Evolutionary conservation across 1,140 invertebrate genomes (phyloP), one percentile per base, ranked within the genome.

Genomic region (Drosophila miranda): DNA sequence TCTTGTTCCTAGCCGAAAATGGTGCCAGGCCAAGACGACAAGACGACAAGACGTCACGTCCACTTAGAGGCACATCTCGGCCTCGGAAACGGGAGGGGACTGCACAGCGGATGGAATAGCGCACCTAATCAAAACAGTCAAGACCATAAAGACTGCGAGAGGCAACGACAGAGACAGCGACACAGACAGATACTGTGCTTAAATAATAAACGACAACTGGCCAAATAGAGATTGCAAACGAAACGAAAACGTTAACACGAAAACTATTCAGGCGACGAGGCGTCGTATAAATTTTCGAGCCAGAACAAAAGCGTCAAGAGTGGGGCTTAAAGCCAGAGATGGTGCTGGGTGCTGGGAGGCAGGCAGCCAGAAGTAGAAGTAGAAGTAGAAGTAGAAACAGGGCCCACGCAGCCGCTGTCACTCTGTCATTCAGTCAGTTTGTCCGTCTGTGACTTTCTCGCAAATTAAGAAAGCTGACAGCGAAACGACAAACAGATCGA

Each of bases 171-270:
- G n/a, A n/a, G n/a, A n/a, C n/a, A 42, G 34, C 11, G 34, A 38
- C 28, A 8, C 7, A 8, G 54, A 43, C 43, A 45, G 46, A 69
- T 61, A 43, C 70, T 73, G 42, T 28, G 58, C 59, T 68, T 75
- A 64, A 76, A 75, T 75, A 79, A 64, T 69, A 79, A 82, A 81
- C 68, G 68, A 57, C 66, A 69, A 68, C 71, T 74, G 62, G 63
- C 81, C 81, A 86, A 86, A 86, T 84, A 69, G 82, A 86, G 77
- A 38, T 70, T 84, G 76, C 72, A 49, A 80, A 81, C 64, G 53
- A 58, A 51, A 50, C 57, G 53, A 57, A 53, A 50, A 56, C 46
- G 61, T 46, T 54, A 50, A 51, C 43, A 14, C 58, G 59, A 59
- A 59, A 75, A 71, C 55, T 41, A 79, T 79, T 79, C 60, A 46